Evolutionary conservation across 1,140 invertebrate genomes (phyloP), one percentile per base, ranked within the genome.

Genomic region (Conus betulinus): DNA sequence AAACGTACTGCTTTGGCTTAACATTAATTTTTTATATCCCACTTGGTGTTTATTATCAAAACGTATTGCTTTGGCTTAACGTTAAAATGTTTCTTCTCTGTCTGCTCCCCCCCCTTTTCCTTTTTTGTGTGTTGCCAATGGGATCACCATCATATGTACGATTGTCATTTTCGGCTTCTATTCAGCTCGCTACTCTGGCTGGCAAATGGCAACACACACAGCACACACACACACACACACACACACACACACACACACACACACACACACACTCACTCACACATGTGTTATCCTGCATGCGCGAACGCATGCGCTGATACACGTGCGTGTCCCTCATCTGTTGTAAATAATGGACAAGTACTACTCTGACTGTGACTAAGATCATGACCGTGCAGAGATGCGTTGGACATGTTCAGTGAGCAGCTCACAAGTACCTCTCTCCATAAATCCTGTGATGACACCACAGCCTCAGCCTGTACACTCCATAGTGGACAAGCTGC

Each of bases 401-500:
- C 3, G 39, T 39, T 39, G 39, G 39, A 76, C 25, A 76, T 8
- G 25, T 23, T 79, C 60, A 63, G 1, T 63, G 60, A 63, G 11
- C 11, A 63, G 3, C 67, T 71, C 67, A 71, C 67, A 71, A n/a
- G 4, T 71, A 71, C 17, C 8, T 71, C 67, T 71, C 67, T 20
- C 67, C 67, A 71, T 89, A 88, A 53, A 88, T 55, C 78, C 87
- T 51, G 51, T 74, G 86, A 82, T 88, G 88, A 5, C 91, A 78
- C 25, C 55, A 55, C 13, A 91, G 51, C 85, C 89, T 90, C 13
- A 93, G 71, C n/a, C 81, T 57, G 86, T 89, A 92, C 0, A 91
- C 53, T 11, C 85, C 85, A 85, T 90, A 92, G 79, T 87, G 87
- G 13, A 88, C 2, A 4, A 91, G 81, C 79, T 92, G 92, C 27